phyloP scores from a whole-genome alignment of 64 coral and sea anemone genomes.

The Porites australiensis region DNA sequence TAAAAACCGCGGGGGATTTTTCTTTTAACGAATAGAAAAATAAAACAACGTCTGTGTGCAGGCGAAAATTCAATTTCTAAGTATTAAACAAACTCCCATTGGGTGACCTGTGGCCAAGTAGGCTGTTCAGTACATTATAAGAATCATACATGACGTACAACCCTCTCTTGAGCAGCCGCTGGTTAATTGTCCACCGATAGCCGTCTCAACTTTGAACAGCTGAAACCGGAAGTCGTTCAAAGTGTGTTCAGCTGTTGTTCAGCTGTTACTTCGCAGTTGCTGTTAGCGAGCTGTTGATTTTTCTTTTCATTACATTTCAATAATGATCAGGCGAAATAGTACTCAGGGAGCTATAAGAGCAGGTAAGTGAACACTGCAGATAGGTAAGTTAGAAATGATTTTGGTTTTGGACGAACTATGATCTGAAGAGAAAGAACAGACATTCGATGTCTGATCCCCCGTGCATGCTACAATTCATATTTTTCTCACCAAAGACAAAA shows the following conservation, averaged over 20 bases:
- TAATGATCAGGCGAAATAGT: not conserved
- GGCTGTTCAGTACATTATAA: not conserved
- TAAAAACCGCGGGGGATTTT: too few relatives aligned
- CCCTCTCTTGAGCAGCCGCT: not conserved
- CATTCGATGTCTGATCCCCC: not conserved
- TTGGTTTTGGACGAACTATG: not conserved
- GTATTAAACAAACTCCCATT: too few relatives aligned
- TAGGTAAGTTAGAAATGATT: not conserved
- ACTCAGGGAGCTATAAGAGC: not conserved
- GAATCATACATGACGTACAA: not conserved
- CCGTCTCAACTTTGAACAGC: slow-evolving; percentile 23
- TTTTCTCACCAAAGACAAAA: not conserved
- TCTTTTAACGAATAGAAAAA: too few relatives aligned
- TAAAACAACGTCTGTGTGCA: too few relatives aligned
- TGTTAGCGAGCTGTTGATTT: not conserved
- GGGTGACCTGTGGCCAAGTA: too few relatives aligned
- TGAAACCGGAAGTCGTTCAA: slow-evolving; percentile 35
- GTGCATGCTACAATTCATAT: not conserved
- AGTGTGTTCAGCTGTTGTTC: slow-evolving; percentile 34
- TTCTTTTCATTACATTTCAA: not conserved
- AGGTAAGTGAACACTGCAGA: slow-evolving; percentile 4
- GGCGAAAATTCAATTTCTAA: too few relatives aligned
- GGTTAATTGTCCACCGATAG: not conserved
- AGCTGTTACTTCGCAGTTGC: not conserved
- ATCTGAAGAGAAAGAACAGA: not conserved